A percentile compares a stretch with the other conserved stretches of the same genome.
Conservation (phyloP, 2,888 invertebrate genomes). For the Acholoe squamosa region DNA sequence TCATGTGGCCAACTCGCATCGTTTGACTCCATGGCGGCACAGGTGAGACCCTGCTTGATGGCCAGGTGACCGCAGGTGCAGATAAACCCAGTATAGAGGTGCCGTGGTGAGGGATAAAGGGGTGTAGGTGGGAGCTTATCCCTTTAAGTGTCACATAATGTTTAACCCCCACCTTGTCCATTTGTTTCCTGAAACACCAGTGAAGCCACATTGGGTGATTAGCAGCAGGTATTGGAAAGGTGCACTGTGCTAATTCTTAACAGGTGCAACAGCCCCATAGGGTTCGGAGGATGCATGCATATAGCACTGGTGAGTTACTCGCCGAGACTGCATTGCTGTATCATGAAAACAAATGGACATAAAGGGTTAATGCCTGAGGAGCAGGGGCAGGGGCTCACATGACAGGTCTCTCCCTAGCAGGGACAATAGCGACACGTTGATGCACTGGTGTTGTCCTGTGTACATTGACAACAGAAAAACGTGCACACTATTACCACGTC, state of each 20-base stretch:
- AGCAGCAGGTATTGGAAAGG: too few species aligned
- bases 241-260: too few species aligned
- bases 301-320: too few species aligned
- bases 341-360: too few species aligned
- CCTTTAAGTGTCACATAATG: too few species aligned
- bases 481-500: conserved; percentile 22
- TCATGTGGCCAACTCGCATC: background rate
- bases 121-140: background rate
- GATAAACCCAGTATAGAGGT: background rate
- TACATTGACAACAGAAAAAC: conserved; percentile 33
- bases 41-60: background rate
- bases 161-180: too few species aligned
- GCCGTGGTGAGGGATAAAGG: background rate
- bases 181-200: too few species aligned
- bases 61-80: conserved; percentile 33
- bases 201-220: too few species aligned
- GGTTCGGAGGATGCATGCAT: too few species aligned
- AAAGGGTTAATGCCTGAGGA: background rate
- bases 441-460: background rate
- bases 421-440: conserved; percentile 33
- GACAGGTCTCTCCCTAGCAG: background rate
- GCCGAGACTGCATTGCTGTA: too few species aligned
- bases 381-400: conserved; percentile 6
- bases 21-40: background rate
- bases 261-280: too few species aligned